These are phyloP conservation scores for Theodoxus fluviatilis DNA, from an alignment of 2,888 invertebrate genomes.

Conservation along the genomic window DNA sequence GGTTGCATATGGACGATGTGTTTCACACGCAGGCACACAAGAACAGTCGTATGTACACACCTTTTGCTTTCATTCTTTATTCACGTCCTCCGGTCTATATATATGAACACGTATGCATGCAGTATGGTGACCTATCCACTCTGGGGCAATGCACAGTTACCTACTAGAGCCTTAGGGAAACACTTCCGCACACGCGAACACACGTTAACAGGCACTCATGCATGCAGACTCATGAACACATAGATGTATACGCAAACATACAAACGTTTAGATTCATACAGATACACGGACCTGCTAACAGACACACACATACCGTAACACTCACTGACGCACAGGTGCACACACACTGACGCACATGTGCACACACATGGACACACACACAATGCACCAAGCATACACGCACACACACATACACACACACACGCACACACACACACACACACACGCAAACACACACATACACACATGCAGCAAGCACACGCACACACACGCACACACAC, in stretches of 20 bases:
- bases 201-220: slow-evolving; percentile 8
- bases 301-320: slow-evolving; percentile 13
- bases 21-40: too few relatives aligned
- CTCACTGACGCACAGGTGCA: background rate
- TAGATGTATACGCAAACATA: background rate
- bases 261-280: slow-evolving; percentile 8
- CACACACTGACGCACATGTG: background rate
- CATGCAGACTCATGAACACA: slow-evolving; percentile 19
- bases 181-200: background rate
- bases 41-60: too few relatives aligned
- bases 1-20: too few relatives aligned
- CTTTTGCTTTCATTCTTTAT: background rate
- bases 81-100: background rate
- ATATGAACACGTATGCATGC: background rate
- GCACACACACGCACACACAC: slow-evolving; percentile 20
- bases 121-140: too few relatives aligned
- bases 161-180: too few relatives aligned
- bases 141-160: too few relatives aligned
- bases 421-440: slow-evolving; percentile 9
- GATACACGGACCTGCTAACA: slow-evolving; percentile 14
- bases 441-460: background rate
- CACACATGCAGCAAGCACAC: background rate
- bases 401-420: slow-evolving; percentile 7
- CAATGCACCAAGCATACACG: background rate
- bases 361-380: slow-evolving; percentile 17